Evolutionary conservation across 2,888 invertebrate species (phyloP), one percentile per base, ranked within the genome.

Genomic region (Sminthurinus aureus): DNA sequence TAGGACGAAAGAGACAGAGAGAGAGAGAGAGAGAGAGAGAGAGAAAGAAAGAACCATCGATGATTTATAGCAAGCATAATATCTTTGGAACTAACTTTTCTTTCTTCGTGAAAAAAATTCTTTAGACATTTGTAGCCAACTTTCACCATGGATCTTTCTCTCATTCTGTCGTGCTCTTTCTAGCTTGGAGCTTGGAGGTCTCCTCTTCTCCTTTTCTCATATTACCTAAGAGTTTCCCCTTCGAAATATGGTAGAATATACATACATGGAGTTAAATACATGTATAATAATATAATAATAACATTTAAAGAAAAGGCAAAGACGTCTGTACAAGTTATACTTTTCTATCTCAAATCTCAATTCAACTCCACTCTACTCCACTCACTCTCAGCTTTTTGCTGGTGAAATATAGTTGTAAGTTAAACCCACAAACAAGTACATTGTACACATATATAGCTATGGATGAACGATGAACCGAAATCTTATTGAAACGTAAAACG

Each of bases 1-100:
- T 76, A 58, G 52, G 58, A n/a, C 52, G 76, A 76, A 6, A 38
- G 38, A 38, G n/a, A n/a, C n/a, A n/a, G n/a, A n/a, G 38, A 38
- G 38, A 38, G 38, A 38, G 38, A 38, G 38, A 38, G 38, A 38
- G 38, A 38, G 38, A 38, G 38, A 38, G 38, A 38, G 38, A 38
- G 38, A 38, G 38, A 38, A 6, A 38, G 38, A 38, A 6, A 38
- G 38, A 38, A 38, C 38, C 38, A 38, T 76, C 58, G 76, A 76
- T 76, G 76, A 76, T 76, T 76, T 76, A 76, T 58, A 51, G 50
- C 75, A 26, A 26, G 73, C 20, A 73, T 73, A 73, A 75, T 75
- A 76, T 76, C 76, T 76, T 73, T 76, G 20, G 76, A 76, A 52
- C 52, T 24, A 76, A 76, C 58, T 76, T 76, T 76, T 52, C 76